Evolutionary conservation across 2,888 invertebrate species (phyloP).

Genomic region (Rhamphomyia laevipes): DNA sequence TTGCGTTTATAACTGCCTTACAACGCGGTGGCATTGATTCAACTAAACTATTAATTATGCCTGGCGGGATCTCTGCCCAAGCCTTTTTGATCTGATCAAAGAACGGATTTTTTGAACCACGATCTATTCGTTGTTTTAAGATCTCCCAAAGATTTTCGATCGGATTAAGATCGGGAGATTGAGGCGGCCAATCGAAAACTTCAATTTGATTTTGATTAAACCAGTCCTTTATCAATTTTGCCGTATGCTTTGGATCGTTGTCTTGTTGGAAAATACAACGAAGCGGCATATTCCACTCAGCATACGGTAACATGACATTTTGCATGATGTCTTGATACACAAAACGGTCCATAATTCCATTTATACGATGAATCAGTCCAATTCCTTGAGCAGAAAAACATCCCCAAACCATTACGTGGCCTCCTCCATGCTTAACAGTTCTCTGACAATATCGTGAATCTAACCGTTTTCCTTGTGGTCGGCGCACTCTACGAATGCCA

Average conservation of each 20-base stretch:
- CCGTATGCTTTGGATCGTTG: conserved; percentile 10
- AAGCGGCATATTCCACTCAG: conserved; percentile 3
- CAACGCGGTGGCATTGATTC: neutral
- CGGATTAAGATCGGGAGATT: neutral
- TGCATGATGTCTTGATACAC: conserved; percentile 3
- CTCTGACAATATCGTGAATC: neutral
- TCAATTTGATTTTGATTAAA: neutral
- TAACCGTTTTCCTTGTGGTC: neutral
- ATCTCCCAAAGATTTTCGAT: neutral
- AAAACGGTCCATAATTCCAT: conserved; percentile 3
- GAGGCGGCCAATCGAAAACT: neutral
- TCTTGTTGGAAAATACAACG: conserved; percentile 8
- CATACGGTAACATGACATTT: conserved; percentile 2
- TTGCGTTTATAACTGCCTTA: neutral
- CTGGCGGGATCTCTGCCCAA: neutral
- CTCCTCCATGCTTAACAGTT: neutral
- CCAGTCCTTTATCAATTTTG: neutral
- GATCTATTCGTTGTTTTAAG: neutral
- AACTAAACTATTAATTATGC: neutral
- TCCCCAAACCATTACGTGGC: neutral
- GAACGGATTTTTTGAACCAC: neutral
- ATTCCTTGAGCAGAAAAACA: neutral
- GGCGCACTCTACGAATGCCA: neutral
- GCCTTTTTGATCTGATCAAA: neutral
- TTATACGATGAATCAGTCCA: neutral